Conservation (phyloP, 2,113 vertebrate genomes). For the Lepus americanus region DNA sequence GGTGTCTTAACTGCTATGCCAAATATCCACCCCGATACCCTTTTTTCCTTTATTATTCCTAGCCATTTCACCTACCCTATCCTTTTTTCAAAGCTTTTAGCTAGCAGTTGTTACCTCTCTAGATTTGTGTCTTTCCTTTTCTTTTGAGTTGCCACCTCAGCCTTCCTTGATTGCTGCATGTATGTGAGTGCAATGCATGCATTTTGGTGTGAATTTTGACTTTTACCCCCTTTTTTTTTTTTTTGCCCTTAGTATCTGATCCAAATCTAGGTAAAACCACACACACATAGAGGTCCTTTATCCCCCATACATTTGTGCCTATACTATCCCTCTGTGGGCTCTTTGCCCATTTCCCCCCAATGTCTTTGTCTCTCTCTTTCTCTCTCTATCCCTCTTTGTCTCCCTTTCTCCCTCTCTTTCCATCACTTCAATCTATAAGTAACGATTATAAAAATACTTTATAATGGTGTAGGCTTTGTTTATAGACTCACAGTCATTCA, state of each 20-base stretch:
- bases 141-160: neutral
- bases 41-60: neutral
- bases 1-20: too few species aligned
- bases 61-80: neutral
- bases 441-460: slow-evolving; percentile 53
- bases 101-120: neutral
- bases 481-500: slow-evolving; percentile 14
- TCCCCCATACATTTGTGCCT: neutral
- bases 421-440: neutral
- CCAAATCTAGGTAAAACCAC: neutral
- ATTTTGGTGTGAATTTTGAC: slow-evolving; percentile 24
- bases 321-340: neutral
- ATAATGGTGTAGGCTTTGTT: neutral
- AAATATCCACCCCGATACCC: too few species aligned
- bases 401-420: neutral
- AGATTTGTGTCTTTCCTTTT: slow-evolving; percentile 55
- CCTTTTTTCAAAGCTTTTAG: slow-evolving; percentile 37
- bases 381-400: neutral
- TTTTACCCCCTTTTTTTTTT: neutral
- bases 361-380: neutral
- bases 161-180: slow-evolving; percentile 34
- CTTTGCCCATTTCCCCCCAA: neutral
- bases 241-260: slow-evolving; percentile 12
- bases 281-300: neutral
- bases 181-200: neutral